phyloP scores from a whole-genome alignment of 2,113 vertebrate species.

The Sminthopsis crassicaudata region DNA sequence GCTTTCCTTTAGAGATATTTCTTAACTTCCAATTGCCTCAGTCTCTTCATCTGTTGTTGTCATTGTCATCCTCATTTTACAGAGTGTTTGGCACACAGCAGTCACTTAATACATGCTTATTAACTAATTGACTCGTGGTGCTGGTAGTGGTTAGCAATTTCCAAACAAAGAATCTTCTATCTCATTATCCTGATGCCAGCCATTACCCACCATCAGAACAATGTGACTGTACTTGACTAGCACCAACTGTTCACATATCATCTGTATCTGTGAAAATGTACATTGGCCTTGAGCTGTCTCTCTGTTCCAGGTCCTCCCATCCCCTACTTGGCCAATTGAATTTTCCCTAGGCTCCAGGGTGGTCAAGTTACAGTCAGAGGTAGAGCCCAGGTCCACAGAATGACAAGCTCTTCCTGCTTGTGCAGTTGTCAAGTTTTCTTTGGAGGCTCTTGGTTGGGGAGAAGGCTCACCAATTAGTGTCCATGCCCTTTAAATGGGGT shows the following conservation, averaged over 20 bases:
- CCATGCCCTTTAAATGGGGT: background rate
- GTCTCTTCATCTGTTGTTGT: background rate
- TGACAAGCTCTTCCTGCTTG: background rate
- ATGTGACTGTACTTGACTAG: background rate
- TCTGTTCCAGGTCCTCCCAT: background rate
- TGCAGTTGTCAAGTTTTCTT: background rate
- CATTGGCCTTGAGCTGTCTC: background rate
- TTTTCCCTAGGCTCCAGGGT: background rate
- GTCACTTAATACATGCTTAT: accelerated
- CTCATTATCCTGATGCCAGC: background rate
- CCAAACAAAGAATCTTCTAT: background rate
- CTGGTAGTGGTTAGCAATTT: background rate
- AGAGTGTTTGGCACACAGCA: background rate
- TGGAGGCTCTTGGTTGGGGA: background rate
- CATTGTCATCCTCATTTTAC: background rate
- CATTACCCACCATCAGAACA: background rate
- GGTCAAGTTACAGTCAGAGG: background rate
- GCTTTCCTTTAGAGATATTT: background rate
- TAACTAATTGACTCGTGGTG: too few relatives aligned
- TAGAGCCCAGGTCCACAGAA: background rate
- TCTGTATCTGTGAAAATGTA: background rate
- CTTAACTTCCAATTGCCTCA: background rate
- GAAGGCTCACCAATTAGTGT: background rate
- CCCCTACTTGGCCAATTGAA: background rate
- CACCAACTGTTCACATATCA: background rate